These are phyloP conservation scores for Pseudococcus viburni DNA, from an alignment of 2,888 invertebrate genomes.

Conservation along the genomic window DNA sequence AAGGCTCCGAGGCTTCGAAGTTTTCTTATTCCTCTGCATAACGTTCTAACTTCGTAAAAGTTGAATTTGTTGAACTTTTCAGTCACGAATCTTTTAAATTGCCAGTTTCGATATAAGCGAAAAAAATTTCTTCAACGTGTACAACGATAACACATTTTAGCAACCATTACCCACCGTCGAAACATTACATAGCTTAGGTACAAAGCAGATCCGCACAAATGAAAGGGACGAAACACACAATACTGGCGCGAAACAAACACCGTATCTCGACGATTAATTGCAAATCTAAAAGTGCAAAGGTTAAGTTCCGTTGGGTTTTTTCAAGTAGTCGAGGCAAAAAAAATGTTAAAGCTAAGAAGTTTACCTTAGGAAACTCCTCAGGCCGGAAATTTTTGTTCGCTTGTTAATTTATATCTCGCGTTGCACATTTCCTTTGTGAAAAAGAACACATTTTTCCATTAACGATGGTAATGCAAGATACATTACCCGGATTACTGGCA, in stretches of 20 bases:
- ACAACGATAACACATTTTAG: slow-evolving; percentile 8
- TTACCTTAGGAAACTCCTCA: slow-evolving; percentile 1
- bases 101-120: background rate
- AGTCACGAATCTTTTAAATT: background rate
- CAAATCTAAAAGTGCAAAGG: slow-evolving; percentile 34
- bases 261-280: background rate
- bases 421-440: slow-evolving; percentile 51
- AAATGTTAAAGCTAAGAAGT: slow-evolving; percentile 9
- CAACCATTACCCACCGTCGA: slow-evolving; percentile 2
- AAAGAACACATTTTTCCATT: slow-evolving; percentile 58
- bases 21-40: background rate
- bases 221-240: background rate
- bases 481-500: slow-evolving; percentile 39
- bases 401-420: slow-evolving; percentile 43
- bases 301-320: background rate
- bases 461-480: slow-evolving; percentile 50
- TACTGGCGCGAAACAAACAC: background rate
- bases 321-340: background rate
- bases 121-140: background rate
- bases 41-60: background rate
- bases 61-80: background rate
- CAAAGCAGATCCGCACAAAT: background rate
- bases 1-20: background rate
- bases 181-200: background rate
- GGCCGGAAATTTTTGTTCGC: slow-evolving; percentile 49